These are phyloP conservation scores for Nothobranchius furzeri DNA, from an alignment of 2,113 vertebrate genomes.

Conservation along the genomic window DNA sequence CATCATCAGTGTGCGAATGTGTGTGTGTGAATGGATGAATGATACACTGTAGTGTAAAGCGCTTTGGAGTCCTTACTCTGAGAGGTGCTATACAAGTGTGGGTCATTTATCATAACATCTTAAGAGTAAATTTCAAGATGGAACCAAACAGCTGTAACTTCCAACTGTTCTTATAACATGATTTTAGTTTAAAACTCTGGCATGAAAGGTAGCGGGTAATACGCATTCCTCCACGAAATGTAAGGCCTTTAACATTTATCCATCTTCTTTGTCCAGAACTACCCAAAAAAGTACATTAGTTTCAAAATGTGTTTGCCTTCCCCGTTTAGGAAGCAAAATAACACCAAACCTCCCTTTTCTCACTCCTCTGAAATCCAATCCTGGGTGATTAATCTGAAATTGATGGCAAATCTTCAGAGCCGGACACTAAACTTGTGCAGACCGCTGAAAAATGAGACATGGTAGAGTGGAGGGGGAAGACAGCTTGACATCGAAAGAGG, in stretches of 20 bases:
- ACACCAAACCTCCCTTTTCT: conserved; percentile 15
- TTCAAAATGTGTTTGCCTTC: conserved; percentile 40
- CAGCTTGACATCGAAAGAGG: conserved; percentile 8
- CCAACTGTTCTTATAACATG: no score
- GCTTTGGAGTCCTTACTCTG: no score
- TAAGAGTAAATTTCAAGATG: no score
- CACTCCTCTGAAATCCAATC: conserved; percentile 36
- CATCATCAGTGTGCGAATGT: no score
- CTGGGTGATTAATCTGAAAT: conserved; percentile 47
- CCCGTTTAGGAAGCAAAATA: conserved; percentile 24
- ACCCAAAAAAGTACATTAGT: conserved; percentile 30
- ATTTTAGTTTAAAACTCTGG: no score
- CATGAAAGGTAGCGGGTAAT: no score
- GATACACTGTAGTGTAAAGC: no score
- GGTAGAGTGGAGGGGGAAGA: conserved; percentile 20
- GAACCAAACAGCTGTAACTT: no score
- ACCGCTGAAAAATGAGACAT: conserved; percentile 38
- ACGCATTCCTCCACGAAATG: no score
- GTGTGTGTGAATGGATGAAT: no score
- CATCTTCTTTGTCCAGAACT: conserved; percentile 10
- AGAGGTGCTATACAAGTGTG: no score
- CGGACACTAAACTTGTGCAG: conserved; percentile 31
- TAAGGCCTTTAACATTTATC: not conserved
- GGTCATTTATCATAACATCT: no score
- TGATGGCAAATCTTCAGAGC: conserved; percentile 52